These are phyloP conservation scores for Thumatha senex DNA, from an alignment of 2,888 invertebrate species.

Conservation along the genomic window DNA sequence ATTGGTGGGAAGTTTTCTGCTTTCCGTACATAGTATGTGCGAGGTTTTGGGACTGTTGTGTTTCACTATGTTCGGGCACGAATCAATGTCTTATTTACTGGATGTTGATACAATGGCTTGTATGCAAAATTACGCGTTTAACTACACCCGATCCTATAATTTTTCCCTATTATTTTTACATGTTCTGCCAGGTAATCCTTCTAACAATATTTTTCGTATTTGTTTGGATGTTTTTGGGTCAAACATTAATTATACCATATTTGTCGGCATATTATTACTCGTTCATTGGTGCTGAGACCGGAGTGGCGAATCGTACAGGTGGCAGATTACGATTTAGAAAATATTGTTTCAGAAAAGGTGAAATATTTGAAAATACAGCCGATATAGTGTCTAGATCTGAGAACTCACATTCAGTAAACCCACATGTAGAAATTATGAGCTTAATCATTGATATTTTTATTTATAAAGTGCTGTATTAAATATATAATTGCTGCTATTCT, in stretches of 20 bases:
- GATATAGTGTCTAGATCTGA: not conserved
- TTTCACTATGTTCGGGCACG: conserved; percentile 60
- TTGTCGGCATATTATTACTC: conserved; percentile 46
- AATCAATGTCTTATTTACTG: conserved; percentile 69
- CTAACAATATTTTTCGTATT: conserved; percentile 50
- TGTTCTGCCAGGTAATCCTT: conserved; percentile 67
- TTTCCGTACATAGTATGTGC: conserved; percentile 66
- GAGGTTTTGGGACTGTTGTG: conserved; percentile 59
- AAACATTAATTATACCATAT: conserved; percentile 53
- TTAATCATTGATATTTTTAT: conserved; percentile 7
- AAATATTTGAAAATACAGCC: conserved; percentile 6
- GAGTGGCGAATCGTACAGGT: not conserved
- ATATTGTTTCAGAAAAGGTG: conserved; percentile 62
- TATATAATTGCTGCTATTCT: not conserved
- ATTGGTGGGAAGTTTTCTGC: conserved; percentile 72
- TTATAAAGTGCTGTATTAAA: conserved; percentile 12
- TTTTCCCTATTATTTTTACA: conserved; percentile 71
- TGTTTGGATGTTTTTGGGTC: conserved; percentile 59
- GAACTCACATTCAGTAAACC: not conserved
- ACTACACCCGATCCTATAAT: conserved; percentile 65
- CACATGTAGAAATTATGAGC: not conserved
- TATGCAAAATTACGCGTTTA: conserved; percentile 63
- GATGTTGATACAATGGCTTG: conserved; percentile 69
- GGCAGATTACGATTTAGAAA: conserved; percentile 48
- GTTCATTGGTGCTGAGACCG: conserved; percentile 21